Base-by-base conservation (phyloP, 2,888 invertebrate genomes). In the Dexiosoma caninum region DNA sequence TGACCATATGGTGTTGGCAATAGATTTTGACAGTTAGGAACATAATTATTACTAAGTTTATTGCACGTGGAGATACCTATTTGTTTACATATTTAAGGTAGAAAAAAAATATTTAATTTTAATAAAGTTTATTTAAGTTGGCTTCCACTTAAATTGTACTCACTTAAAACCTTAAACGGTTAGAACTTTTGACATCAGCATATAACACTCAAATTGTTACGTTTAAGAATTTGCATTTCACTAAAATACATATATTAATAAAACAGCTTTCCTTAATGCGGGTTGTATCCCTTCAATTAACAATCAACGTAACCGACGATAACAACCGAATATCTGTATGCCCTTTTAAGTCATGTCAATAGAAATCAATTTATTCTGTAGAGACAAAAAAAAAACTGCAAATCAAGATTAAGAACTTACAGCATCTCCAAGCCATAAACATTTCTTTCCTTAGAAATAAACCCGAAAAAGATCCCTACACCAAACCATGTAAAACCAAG, bases 361-460 rank as follows among this genome's bases (percentile, higher is more conserved):
- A 42, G 49, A 59, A 66, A 59, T 66, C 40, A 49, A 67, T 59
- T 67, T 59, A 51, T 59, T 66, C 16, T 42, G 49, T 14, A 66
- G 55, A 46, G 12, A 30, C 30, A 12, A 40, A 40, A 1, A 27
- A 21, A 35, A 37, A 70, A 9, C 46, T 21, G 9, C 66, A 59
- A 66, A 67, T 49, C 75, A 51, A 75, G 66, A 75, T 66, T 66
- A 59, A 37, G 67, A 57, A 66, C 51, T 66, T 59, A 57, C 55
- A 74, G 27, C 64, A 66, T 57, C 74, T 51, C 40, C 44, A 32
- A 51, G 42, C 8, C 27, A 32, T 40, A 32, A 66, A 67, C 49
- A 49, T 59, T 46, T 46, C 62, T 37, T 77, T 69, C 44, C 49
- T 53, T 64, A 40, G 53, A 35, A 32, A 35, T n/a, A 51, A 30